Evolutionary conservation across 2,888 invertebrate species (phyloP), one percentile per base, ranked within the genome.

Genomic region (Drosophila neonasuta): DNA sequence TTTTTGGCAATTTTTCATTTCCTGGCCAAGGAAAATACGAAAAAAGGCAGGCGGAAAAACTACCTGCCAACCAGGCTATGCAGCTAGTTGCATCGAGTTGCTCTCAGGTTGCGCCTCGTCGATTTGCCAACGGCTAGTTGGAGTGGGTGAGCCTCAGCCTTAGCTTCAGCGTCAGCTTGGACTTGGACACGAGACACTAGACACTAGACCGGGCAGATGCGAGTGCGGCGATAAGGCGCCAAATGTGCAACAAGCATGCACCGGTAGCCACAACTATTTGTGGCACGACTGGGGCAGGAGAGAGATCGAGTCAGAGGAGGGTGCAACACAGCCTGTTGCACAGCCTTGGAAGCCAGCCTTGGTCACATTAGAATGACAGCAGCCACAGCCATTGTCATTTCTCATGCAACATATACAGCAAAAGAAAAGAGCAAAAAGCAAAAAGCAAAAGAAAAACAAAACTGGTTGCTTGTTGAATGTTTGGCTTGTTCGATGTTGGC

Each of bases 1-100:
- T 82, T 82, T 83, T 83, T 83, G 80, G 70, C 79, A 69, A 83
- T 81, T 81, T 81, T 81, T 81, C 79, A 83, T 81, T 83, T 81
- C 83, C 81, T 80, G 80, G 74, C 68, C 50, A 66, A 59, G 59
- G 49, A 61, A 64, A 68, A 65, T 24, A 24, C 5, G 10, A 20
- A 9, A 42, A 51, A 36, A 76, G 76, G 61, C 67, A 73, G 66
- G 64, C 66, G 65, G 71, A 71, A 74, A 74, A 71, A 60, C 71
- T 48, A 65, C 59, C 58, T 55, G 57, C 73, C 62, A 45, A 34
- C 54, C 15, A 13, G 39, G 7, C 24, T 24, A 6, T n/a, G 11
- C 39, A 39, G 13, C 13, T 7, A 6, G 34, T n/a, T n/a, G 34
- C 42, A 60, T 1, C 24, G 36, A 41, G 15, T 55, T 61, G 49